These are phyloP conservation scores for Nomada goodeniana DNA, from an alignment of 2,888 invertebrate genomes.

Conservation along the genomic window DNA sequence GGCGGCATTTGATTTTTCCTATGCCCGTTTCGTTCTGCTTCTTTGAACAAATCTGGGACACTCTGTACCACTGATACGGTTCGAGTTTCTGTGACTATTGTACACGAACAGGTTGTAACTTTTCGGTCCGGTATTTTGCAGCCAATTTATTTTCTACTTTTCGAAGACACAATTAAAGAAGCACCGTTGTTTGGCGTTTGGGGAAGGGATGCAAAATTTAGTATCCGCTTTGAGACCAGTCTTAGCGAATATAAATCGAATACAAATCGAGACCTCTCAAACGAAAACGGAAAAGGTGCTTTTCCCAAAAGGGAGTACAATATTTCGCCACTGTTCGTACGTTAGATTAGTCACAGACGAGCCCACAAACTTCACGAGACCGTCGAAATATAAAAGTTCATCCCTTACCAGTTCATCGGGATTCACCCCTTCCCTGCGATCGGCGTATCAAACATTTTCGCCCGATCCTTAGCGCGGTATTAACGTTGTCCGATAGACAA, in stretches of 20 bases:
- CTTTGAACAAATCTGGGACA: neutral
- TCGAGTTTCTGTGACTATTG: too few species aligned
- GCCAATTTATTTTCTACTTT: too few species aligned
- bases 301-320: neutral
- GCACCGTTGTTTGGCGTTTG: too few species aligned
- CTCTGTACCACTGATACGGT: too few species aligned
- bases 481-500: conserved; percentile 55
- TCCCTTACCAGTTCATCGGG: conserved; percentile 29
- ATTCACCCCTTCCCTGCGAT: neutral
- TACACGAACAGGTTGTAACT: too few species aligned
- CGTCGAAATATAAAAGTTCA: neutral
- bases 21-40: too few species aligned
- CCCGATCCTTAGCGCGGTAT: conserved; percentile 57
- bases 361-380: neutral
- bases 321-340: neutral
- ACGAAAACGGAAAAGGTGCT: neutral
- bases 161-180: too few species aligned
- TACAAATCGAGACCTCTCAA: neutral
- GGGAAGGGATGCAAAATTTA: too few species aligned
- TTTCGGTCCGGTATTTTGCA: too few species aligned
- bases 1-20: conserved; percentile 27
- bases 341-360: neutral
- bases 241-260: too few species aligned
- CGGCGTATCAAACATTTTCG: conserved; percentile 54
- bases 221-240: too few species aligned